These are phyloP conservation scores for Ormyrus thymus DNA, from an alignment of 2,888 invertebrate species.

Conservation along the genomic window DNA sequence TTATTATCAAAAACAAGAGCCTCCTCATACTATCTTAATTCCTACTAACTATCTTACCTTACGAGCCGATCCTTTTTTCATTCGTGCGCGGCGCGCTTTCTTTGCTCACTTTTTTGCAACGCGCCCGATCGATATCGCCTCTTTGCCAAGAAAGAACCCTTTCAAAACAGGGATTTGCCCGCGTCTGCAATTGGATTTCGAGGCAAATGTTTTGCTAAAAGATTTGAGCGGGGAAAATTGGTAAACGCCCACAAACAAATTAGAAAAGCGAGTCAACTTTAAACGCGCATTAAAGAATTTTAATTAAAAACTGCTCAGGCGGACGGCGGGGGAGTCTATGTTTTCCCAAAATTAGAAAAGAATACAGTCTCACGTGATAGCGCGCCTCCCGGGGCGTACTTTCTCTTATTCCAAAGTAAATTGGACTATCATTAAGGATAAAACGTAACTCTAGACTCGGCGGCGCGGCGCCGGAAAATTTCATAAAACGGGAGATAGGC, in stretches of 20 bases:
- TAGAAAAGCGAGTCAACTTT: too few relatives aligned
- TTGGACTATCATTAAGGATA: constrained; percentile 10
- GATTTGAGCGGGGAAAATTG: too few relatives aligned
- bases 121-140: constrained; percentile 27
- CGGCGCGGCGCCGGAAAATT: constrained; percentile 14
- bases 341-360: too few relatives aligned
- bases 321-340: too few relatives aligned
- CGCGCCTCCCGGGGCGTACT: neutral
- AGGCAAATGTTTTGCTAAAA: too few relatives aligned
- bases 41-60: constrained; percentile 60
- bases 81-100: constrained; percentile 3
- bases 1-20: constrained; percentile 64
- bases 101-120: constrained; percentile 12
- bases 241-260: too few relatives aligned
- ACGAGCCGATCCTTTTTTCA: constrained; percentile 15
- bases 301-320: too few relatives aligned
- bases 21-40: constrained; percentile 62
- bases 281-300: too few relatives aligned
- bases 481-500: constrained; percentile 28
- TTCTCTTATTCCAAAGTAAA: constrained; percentile 13
- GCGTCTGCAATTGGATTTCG: too few relatives aligned
- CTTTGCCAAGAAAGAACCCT: constrained; percentile 21
- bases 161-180: too few relatives aligned
- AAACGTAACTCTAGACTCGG: neutral
- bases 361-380: too few relatives aligned